Percentiles rank a stretch among this genome's conserved stretches.
Conservation (phyloP, 2,113 vertebrate species). For the Rhinolophus ferrumequinum region DNA sequence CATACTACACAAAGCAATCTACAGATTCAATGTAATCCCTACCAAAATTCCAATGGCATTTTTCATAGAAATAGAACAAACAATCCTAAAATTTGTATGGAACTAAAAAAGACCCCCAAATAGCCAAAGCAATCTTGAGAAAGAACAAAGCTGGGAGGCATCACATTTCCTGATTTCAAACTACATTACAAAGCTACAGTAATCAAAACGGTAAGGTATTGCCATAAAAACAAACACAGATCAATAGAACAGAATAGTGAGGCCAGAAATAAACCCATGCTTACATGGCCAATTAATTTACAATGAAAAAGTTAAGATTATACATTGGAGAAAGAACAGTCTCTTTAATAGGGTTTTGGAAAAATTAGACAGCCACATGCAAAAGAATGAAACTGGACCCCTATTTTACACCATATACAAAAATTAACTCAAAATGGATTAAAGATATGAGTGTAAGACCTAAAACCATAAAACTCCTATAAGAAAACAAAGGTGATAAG, state of each 20-base stretch:
- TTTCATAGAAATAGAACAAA: background rate
- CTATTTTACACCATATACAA: background rate
- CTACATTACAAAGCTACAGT: background rate
- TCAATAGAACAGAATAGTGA: background rate
- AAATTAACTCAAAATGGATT: background rate
- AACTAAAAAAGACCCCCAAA: background rate
- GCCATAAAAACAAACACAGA: background rate
- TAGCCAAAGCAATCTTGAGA: background rate
- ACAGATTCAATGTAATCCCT: background rate
- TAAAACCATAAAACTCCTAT: background rate
- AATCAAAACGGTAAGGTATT: background rate
- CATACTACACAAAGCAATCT: background rate
- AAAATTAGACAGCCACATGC: background rate
- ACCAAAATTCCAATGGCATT: background rate
- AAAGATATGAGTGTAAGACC: background rate
- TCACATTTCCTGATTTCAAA: background rate
- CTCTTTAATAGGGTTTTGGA: background rate
- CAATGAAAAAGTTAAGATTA: background rate
- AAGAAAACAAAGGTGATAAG: background rate
- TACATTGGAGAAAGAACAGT: background rate
- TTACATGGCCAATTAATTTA: too few species aligned
- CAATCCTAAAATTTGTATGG: background rate
- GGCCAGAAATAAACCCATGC: background rate
- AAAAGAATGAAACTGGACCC: background rate
- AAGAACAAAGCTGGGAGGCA: background rate